Evolutionary conservation across 2,888 invertebrate species (phyloP).

Genomic region (Pseudolycoriella hygida): DNA sequence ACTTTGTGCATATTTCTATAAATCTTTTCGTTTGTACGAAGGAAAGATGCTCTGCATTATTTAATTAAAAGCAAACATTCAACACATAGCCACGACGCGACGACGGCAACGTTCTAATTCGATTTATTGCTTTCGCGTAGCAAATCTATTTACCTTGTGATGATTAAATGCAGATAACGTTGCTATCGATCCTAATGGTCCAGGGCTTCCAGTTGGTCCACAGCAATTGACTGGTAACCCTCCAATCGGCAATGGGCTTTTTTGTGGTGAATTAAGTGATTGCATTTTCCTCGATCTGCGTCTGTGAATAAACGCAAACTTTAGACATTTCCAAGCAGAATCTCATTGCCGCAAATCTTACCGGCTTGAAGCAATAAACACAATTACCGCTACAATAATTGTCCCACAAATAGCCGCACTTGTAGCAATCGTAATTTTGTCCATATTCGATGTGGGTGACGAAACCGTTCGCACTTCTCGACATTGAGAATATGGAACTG

Average conservation of each 20-base stretch:
- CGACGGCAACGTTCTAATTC: no score
- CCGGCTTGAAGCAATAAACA: conserved; percentile 72
- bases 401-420: conserved; percentile 87
- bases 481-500: conserved; percentile 71
- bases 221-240: conserved; percentile 69
- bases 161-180: conserved; percentile 70
- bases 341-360: conserved; percentile 12
- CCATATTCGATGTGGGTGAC: conserved; percentile 75
- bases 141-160: conserved; percentile 67
- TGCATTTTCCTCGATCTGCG: conserved; percentile 63
- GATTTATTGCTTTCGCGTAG: no score
- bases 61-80: no score
- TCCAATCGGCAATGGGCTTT: conserved; percentile 46
- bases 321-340: no score
- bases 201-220: conserved; percentile 62
- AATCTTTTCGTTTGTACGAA: no score
- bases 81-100: no score
- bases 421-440: conserved; percentile 86
- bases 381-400: conserved; percentile 75
- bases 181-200: conserved; percentile 65
- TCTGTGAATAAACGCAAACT: conserved; percentile 17
- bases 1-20: no score
- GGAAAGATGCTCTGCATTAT: no score
- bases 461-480: conserved; percentile 75
- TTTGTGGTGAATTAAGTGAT: conserved; percentile 48